A percentile compares a stretch with the other conserved stretches of the same genome.
Evolutionary conservation across 2,797 vertebrate species (phyloP).

Genomic region (Anguilla anguilla): DNA sequence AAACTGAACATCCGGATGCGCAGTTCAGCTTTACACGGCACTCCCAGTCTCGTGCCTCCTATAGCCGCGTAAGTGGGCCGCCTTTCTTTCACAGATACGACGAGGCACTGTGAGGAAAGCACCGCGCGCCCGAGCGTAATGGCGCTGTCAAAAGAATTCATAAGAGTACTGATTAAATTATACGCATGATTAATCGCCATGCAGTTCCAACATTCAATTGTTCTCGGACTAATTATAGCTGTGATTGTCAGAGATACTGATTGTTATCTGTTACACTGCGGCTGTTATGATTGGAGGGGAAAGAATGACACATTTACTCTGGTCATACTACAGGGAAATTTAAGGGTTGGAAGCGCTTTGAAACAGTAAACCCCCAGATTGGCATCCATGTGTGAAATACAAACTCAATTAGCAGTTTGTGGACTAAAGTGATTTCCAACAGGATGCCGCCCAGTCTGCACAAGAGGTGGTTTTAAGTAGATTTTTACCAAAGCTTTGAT

Average conservation of each 20-base stretch:
- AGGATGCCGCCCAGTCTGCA: neutral
- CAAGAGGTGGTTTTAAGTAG: neutral
- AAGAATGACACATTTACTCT: neutral
- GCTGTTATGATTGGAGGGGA: neutral
- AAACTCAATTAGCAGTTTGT: neutral
- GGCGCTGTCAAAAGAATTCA: neutral
- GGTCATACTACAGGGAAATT: neutral
- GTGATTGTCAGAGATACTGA: slow-evolving; percentile 21
- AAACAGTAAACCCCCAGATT: neutral
- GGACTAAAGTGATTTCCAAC: neutral
- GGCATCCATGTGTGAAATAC: neutral
- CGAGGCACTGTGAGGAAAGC: neutral
- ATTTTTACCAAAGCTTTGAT: neutral
- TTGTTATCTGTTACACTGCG: neutral
- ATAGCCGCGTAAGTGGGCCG: neutral
- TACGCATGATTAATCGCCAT: slow-evolving; percentile 1
- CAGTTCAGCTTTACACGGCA: neutral
- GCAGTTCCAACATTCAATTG: slow-evolving; percentile 14
- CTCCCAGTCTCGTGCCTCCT: neutral
- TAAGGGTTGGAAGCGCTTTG: slow-evolving; percentile 10
- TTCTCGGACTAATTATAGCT: slow-evolving; percentile 9
- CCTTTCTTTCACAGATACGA: neutral
- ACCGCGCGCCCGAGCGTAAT: neutral
- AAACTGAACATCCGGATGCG: neutral
- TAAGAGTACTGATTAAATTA: slow-evolving; percentile 2